These are phyloP conservation scores for Zaprionus gabonicus DNA, from an alignment of 1,140 invertebrate species.

Conservation along the genomic window DNA sequence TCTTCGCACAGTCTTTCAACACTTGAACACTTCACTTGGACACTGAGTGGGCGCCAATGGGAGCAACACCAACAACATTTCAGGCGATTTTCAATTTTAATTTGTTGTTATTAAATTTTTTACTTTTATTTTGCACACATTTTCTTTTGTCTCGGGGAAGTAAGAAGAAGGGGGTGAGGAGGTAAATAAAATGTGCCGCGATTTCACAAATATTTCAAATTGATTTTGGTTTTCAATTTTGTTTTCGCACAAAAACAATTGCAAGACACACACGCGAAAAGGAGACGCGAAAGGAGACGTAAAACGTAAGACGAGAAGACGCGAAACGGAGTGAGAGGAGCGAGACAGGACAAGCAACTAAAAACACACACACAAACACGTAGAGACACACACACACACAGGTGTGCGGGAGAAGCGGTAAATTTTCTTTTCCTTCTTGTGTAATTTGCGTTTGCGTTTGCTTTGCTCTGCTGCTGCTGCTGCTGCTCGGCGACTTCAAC, in stretches of 20 bases:
- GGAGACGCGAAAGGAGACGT: conserved; percentile 12
- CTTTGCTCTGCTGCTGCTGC: conserved; percentile 3
- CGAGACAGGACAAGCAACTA: conserved; percentile 34
- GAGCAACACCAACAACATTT: conserved; percentile 5
- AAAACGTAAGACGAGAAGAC: conserved; percentile 13
- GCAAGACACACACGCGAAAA: conserved; percentile 20
- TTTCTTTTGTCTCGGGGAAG: neutral
- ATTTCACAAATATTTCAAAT: conserved; percentile 41
- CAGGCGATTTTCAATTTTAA: conserved; percentile 5
- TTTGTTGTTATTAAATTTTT: conserved; percentile 5
- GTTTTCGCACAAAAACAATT: conserved; percentile 45
- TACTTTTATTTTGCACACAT: neutral
- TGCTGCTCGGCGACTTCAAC: conserved; percentile 10
- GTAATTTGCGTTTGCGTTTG: conserved; percentile 31
- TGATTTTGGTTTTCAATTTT: conserved; percentile 38
- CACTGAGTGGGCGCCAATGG: conserved; percentile 1
- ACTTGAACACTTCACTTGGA: conserved; percentile 24
- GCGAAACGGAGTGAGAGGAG: conserved; percentile 10
- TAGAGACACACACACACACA: conserved; percentile 2
- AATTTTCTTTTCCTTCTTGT: conserved; percentile 31
- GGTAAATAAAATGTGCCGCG: conserved; percentile 9
- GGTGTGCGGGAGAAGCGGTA: conserved; percentile 31
- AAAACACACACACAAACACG: conserved; percentile 5
- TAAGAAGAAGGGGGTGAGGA: neutral
- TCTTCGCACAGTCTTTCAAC: neutral